Conservation (phyloP, 2,113 vertebrate genomes). For the Tachysurus fulvidraco region DNA sequence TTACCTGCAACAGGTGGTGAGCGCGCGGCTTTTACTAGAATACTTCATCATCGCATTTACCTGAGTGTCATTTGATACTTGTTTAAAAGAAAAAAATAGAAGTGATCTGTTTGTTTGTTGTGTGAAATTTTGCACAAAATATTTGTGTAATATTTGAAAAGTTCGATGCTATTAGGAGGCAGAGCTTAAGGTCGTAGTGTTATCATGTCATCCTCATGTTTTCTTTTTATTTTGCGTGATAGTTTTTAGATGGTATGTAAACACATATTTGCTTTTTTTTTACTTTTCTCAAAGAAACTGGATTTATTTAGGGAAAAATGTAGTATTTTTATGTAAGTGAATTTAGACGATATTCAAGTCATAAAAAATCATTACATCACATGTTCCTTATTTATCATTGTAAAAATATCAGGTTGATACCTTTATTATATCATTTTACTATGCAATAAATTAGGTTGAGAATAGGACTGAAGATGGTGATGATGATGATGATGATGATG, state of each 20-base stretch:
- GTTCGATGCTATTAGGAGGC: slow-evolving; percentile 8
- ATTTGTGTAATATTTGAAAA: background rate
- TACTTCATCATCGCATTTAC: background rate
- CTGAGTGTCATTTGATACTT: background rate
- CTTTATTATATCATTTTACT: background rate
- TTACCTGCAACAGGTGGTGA: slow-evolving; percentile 78
- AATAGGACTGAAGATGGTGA: too few species aligned
- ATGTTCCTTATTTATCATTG: background rate
- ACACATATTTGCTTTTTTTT: background rate
- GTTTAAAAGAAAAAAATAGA: too few species aligned
- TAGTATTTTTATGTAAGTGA: background rate
- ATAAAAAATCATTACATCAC: background rate
- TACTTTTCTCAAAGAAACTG: background rate
- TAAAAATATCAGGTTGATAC: background rate
- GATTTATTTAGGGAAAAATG: background rate
- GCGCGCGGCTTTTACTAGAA: slow-evolving; percentile 57
- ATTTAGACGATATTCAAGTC: background rate
- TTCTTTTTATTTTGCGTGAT: too few species aligned
- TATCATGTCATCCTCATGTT: background rate
- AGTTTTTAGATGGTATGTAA: background rate
- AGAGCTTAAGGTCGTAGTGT: background rate
- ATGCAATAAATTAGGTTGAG: background rate
- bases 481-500: too few species aligned
- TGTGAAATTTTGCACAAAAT: background rate
- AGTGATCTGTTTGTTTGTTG: background rate